phyloP scores from a whole-genome alignment of 2,797 vertebrate genomes.

The Oreochromis grahami region DNA sequence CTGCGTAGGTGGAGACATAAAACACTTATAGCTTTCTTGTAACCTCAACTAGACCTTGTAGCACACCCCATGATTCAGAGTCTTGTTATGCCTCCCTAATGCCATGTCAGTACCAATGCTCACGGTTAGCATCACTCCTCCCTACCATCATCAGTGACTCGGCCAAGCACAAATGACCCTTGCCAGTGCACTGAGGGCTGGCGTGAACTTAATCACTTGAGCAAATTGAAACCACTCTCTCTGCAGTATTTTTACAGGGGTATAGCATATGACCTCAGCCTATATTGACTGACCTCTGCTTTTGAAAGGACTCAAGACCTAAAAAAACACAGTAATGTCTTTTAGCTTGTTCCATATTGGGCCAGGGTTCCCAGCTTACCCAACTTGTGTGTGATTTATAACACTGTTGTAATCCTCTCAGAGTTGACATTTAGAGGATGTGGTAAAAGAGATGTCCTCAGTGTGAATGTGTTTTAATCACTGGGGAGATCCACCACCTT shows the following conservation, averaged over 20 bases:
- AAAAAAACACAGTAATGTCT: conserved; percentile 52
- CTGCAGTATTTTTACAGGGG: conserved; percentile 84
- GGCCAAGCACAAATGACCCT: conserved; percentile 84
- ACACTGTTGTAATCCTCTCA: conserved; percentile 46
- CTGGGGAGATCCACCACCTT: conserved; percentile 56
- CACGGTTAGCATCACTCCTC: conserved; percentile 65
- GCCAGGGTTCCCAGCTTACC: conserved; percentile 46
- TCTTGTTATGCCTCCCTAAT: conserved; percentile 66
- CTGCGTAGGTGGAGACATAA: conserved; percentile 68
- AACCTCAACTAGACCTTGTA: conserved; percentile 78
- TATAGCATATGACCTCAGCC: conserved; percentile 71
- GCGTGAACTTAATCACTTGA: conserved; percentile 89
- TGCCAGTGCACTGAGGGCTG: conserved; percentile 84
- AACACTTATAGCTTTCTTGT: conserved; percentile 59
- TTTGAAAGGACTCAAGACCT: conserved; percentile 63
- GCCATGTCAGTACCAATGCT: conserved; percentile 73
- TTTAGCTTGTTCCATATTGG: conserved; percentile 50
- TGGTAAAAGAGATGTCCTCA: conserved; percentile 63
- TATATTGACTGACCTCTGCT: conserved; percentile 68
- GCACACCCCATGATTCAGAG: conserved; percentile 60
- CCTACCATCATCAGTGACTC: conserved; percentile 65
- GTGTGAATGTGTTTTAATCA: conserved; percentile 64
- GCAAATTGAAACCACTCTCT: conserved; percentile 94
- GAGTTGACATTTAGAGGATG: conserved; percentile 68
- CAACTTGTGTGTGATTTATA: conserved; percentile 61